Conservation (phyloP, 2,113 vertebrate genomes). For the Atherinomorus stipes region DNA sequence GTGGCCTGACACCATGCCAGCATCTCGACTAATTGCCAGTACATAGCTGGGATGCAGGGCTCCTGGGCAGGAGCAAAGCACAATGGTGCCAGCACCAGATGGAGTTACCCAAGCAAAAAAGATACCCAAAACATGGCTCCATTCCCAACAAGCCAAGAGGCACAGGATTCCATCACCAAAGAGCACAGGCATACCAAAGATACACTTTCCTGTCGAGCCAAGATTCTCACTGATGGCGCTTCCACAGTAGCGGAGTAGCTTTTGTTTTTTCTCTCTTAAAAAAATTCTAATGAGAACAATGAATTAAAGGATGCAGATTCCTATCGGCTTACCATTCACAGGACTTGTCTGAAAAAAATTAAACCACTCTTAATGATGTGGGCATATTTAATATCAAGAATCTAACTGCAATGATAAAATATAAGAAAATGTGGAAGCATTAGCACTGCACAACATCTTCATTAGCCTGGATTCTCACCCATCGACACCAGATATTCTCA, state of each 20-base stretch:
- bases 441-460: conserved; percentile 62
- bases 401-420: conserved; percentile 37
- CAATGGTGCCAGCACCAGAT: conserved; percentile 76
- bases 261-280: neutral
- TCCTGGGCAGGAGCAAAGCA: conserved; percentile 77
- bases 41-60: conserved; percentile 78
- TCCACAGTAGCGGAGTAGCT: conserved; percentile 29
- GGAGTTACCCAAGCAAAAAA: conserved; percentile 75
- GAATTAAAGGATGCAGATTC: conserved; percentile 19
- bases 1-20: conserved; percentile 65
- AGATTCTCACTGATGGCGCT: conserved; percentile 40
- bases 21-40: conserved; percentile 81
- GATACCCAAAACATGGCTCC: conserved; percentile 70
- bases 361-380: conserved; percentile 47
- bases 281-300: conserved; percentile 41
- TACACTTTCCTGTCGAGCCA: conserved; percentile 38
- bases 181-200: conserved; percentile 58
- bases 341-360: conserved; percentile 30
- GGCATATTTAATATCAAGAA: conserved; percentile 43
- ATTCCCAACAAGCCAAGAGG: conserved; percentile 70
- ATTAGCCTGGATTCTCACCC: conserved; percentile 66
- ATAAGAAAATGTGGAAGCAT: conserved; percentile 20
- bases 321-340: conserved; percentile 22
- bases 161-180: conserved; percentile 60
- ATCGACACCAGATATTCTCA: conserved; percentile 56